These are phyloP conservation scores for Petrocephalus sullivani DNA, from an alignment of 2,797 vertebrate species.

Conservation along the genomic window DNA sequence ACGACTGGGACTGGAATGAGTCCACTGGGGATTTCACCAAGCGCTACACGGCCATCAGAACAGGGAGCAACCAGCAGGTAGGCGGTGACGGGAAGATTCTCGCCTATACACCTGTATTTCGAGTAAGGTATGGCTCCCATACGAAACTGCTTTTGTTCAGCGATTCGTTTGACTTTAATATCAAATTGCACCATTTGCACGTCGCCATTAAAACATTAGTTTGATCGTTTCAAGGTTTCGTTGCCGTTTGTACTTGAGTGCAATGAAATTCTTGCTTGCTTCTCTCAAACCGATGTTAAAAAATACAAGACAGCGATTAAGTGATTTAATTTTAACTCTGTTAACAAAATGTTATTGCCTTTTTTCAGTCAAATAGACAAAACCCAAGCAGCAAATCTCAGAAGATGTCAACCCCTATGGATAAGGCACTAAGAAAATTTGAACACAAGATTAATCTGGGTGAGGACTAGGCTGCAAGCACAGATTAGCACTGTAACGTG, in stretches of 20 bases:
- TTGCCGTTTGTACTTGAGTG: neutral
- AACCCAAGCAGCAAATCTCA: conserved; percentile 49
- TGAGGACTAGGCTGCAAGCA: conserved; percentile 46
- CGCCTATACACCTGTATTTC: neutral
- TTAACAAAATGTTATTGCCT: neutral
- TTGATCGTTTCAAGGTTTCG: neutral
- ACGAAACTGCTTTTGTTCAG: neutral
- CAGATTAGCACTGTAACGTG: neutral
- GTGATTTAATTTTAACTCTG: neutral
- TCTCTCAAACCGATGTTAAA: neutral
- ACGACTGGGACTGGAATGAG: conserved; percentile 75
- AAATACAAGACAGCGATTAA: neutral
- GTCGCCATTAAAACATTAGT: neutral
- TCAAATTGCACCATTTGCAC: neutral
- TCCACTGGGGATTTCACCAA: conserved; percentile 63
- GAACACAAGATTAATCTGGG: conserved; percentile 93
- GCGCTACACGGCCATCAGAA: conserved; percentile 48
- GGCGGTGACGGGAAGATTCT: neutral
- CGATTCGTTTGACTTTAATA: neutral
- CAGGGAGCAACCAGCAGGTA: conserved; percentile 69
- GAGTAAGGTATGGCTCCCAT: neutral
- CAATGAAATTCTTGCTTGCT: neutral
- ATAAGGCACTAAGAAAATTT: conserved; percentile 84
- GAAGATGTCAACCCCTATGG: conserved; percentile 73
- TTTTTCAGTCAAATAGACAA: conserved; percentile 75